Conservation (phyloP, 2,888 invertebrate species). For the Esperia sulphurella region DNA sequence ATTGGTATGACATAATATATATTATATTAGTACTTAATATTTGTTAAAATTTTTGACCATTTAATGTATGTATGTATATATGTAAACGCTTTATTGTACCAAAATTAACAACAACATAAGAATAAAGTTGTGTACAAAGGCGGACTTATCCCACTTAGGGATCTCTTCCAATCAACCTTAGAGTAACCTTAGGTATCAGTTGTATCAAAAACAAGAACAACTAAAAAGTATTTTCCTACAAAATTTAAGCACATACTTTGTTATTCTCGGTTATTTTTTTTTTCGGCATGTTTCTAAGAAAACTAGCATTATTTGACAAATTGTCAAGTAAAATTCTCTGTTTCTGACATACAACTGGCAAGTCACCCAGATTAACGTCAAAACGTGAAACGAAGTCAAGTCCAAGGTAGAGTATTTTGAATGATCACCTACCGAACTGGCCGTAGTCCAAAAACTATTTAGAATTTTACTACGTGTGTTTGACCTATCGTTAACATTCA, state of each 20-base stretch:
- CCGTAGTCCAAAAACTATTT: slow-evolving; percentile 48
- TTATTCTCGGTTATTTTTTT: neutral
- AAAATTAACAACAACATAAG: too few relatives aligned
- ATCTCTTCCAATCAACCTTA: too few relatives aligned
- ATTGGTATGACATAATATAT: too few relatives aligned
- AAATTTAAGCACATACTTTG: neutral
- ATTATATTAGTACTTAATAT: too few relatives aligned
- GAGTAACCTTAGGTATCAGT: too few relatives aligned
- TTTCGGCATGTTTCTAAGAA: neutral
- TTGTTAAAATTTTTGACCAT: too few relatives aligned
- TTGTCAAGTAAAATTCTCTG: slow-evolving; percentile 16
- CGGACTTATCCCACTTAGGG: too few relatives aligned
- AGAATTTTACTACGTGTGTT: slow-evolving; percentile 37
- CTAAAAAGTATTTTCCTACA: neutral
- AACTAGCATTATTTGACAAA: slow-evolving; percentile 18
- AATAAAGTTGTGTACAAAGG: too few relatives aligned
- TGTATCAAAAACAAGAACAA: too few relatives aligned
- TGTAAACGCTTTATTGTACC: too few relatives aligned
- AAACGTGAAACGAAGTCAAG: slow-evolving; percentile 44
- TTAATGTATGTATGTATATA: too few relatives aligned
- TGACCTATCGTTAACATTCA: slow-evolving; percentile 21
- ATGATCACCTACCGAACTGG: slow-evolving; percentile 45
- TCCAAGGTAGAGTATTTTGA: slow-evolving; percentile 59
- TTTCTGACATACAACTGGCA: slow-evolving; percentile 24
- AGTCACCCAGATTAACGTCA: slow-evolving; percentile 16